Conservation (phyloP, 2,888 invertebrate genomes). For the Unio delphinus region DNA sequence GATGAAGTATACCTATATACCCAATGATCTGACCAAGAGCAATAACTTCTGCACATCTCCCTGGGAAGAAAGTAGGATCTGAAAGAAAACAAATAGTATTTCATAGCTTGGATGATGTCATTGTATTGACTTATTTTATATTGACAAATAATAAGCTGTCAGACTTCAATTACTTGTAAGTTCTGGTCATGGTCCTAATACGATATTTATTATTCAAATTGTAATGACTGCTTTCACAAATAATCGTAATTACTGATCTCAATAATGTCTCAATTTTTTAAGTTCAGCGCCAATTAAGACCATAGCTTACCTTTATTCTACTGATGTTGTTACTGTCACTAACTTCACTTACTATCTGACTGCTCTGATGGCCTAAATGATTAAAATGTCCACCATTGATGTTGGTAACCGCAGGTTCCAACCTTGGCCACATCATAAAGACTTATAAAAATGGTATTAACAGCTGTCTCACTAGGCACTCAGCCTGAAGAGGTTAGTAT, state of each 20-base stretch:
- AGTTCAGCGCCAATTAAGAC: not conserved
- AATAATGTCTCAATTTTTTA: not conserved
- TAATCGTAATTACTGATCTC: not conserved
- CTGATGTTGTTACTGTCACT: not conserved
- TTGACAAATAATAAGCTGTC: no score
- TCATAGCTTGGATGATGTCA: not conserved
- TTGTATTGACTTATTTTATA: not conserved
- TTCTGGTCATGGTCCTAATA: no score
- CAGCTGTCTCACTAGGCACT: no score
- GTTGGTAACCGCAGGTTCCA: no score
- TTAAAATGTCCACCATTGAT: no score
- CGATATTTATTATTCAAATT: no score
- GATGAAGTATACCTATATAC: slow-evolving; percentile 92
- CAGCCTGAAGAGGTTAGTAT: no score
- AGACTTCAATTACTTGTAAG: no score
- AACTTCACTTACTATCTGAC: slow-evolving; percentile 73
- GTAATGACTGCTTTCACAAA: no score
- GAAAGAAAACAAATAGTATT: slow-evolving; percentile 56
- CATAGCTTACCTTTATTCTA: not conserved
- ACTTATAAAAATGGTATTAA: no score
- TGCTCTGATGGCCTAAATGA: no score
- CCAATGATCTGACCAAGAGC: slow-evolving; percentile 82
- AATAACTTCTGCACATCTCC: slow-evolving; percentile 90
- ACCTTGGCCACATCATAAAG: no score
- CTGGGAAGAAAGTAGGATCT: slow-evolving; percentile 95